phyloP scores from a whole-genome alignment of 2,113 vertebrate species.

The Urocitellus parryii region DNA sequence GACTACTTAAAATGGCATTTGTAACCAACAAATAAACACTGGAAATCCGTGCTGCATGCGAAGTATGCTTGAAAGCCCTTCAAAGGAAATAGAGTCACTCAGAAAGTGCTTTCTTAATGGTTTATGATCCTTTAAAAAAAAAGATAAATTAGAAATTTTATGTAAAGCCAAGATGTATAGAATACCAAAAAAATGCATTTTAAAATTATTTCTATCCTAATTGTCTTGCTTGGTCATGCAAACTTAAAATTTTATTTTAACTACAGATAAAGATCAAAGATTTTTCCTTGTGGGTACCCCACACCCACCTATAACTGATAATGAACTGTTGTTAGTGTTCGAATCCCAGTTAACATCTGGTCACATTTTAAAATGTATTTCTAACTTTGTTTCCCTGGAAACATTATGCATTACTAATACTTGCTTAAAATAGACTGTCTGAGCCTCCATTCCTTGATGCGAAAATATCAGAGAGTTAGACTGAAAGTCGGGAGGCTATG shows the following conservation, averaged over 20 bases:
- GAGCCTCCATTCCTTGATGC: slow-evolving; percentile 5
- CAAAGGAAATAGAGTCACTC: not conserved
- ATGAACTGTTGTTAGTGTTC: not conserved
- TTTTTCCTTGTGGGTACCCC: not conserved
- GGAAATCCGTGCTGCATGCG: not conserved
- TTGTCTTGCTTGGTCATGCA: not conserved
- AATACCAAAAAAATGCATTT: not conserved
- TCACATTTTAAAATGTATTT: slow-evolving; percentile 45
- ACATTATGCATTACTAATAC: slow-evolving; percentile 42
- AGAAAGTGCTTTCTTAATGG: slow-evolving; percentile 37
- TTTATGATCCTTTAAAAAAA: not conserved
- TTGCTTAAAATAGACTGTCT: slow-evolving; percentile 24
- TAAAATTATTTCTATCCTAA: not conserved
- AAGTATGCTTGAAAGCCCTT: not conserved
- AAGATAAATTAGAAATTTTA: not conserved
- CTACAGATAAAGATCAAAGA: not conserved
- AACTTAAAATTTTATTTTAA: not conserved
- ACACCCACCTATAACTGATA: not conserved
- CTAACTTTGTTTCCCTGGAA: slow-evolving; percentile 41
- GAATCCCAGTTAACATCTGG: not conserved
- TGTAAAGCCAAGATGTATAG: not conserved
- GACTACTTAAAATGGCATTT: slow-evolving; percentile 47
- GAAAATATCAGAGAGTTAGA: not conserved
- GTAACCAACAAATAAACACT: slow-evolving; percentile 24
- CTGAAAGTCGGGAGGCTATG: not conserved